These are phyloP conservation scores for Solea solea DNA, from an alignment of 2,113 vertebrate genomes.

Conservation along the genomic window DNA sequence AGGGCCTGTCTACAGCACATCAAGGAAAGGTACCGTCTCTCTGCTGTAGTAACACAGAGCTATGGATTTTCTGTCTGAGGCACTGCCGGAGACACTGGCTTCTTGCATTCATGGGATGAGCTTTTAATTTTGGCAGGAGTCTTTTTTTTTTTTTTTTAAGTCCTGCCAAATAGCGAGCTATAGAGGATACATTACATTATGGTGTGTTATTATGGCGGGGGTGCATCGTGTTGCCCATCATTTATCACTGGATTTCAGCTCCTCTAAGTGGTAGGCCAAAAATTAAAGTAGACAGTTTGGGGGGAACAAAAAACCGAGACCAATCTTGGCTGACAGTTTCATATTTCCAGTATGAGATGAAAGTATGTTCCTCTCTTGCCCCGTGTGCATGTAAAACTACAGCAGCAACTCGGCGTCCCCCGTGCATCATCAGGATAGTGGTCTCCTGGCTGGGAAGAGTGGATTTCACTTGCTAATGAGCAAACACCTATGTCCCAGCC, in stretches of 20 bases:
- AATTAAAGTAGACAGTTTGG: conserved; percentile 48
- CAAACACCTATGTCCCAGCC: conserved; percentile 47
- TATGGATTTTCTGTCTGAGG: conserved; percentile 67
- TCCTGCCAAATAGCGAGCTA: conserved; percentile 41
- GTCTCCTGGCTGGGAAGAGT: conserved; percentile 48
- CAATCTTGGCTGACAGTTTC: conserved; percentile 41
- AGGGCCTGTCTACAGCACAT: conserved; percentile 46
- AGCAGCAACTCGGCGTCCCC: conserved; percentile 11
- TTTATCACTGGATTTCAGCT: conserved; percentile 57
- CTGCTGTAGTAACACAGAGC: conserved; percentile 41
- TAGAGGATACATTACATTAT: conserved; percentile 61
- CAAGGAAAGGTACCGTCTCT: conserved; percentile 37
- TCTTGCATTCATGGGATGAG: conserved; percentile 51
- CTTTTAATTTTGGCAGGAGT: conserved; percentile 43
- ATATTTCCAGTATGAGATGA: conserved; percentile 61
- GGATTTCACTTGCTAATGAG: conserved; percentile 75
- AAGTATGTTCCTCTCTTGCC: conserved; percentile 37
- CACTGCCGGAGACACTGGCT: conserved; percentile 36
- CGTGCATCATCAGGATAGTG: conserved; percentile 20
- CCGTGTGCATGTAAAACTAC: conserved; percentile 6
- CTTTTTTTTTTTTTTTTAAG: conserved; percentile 9
- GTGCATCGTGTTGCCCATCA: conserved; percentile 50
- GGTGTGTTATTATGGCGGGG: conserved; percentile 51
- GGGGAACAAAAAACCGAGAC: conserved; percentile 53
- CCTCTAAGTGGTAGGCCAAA: conserved; percentile 32